Base-by-base conservation (phyloP, 37 sponge, comb jelly and placozoan genomes). In the Crambe crambe region DNA sequence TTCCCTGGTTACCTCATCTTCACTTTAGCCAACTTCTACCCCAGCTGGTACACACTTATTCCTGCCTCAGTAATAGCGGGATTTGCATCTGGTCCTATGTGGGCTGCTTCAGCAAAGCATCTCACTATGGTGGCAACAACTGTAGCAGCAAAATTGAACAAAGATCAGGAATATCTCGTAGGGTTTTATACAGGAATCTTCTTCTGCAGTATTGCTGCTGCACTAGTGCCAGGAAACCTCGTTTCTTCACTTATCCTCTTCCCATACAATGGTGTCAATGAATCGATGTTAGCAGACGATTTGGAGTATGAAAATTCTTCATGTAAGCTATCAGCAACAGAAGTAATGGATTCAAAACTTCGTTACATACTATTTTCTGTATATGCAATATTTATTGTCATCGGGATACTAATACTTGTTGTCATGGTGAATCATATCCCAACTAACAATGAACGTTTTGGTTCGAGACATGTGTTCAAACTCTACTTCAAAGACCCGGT, bases 21-120 rank as follows among this genome's bases (percentile, higher is more conserved):
- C 67, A 73, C 80, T 0, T 57, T 42, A 0, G 23, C 83, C 47
- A 85, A 93, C 75, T 93, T 57, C 75, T 89, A 93, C 58, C 89
- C 93, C 1, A 41, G 41, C 37, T 85, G 83, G 89, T 89, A 82
- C 75, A 85, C 90, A 3, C 86, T 93, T 17, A 40, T 93, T n/a
- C 93, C 93, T 27, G 70, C 67, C 17, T 79, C 85, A 0, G 35
- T 83, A 25, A 57, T 89, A 30, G 17, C 81, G 3, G 93, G 93
- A 17, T n/a, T 87, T 44, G 83, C 73, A 0, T 82, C 68, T 18
- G 89, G 79, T 1, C 93, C 86, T 18, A 38, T 89, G 4, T 93
- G 72, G 67, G 76, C 86, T 1, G 72, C 89, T 32, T 47, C 43
- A 32, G 74, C 30, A 25, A 41, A 51, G 21, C 81, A 90, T 51